Evolutionary conservation across 2,888 invertebrate genomes (phyloP), one percentile per base, ranked within the genome.

Genomic region (Tenthredo notha): DNA sequence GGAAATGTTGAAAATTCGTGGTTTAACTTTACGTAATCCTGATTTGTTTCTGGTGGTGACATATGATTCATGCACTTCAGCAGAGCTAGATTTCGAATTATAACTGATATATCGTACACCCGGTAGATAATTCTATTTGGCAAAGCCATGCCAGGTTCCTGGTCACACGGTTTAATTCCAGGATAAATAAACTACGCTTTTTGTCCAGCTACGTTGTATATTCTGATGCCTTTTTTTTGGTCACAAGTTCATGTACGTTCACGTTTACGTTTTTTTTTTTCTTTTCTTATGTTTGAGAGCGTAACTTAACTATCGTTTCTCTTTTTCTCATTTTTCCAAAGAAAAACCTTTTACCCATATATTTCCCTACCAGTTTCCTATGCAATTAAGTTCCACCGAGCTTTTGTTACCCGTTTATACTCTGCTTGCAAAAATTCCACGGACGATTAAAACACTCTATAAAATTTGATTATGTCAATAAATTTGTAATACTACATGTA

Each of bases 151-250:
- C 54, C 47, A 77, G 77, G 25, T 77, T 33, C 33, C 54, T 33
- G 54, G 50, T 77, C 77, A 29, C 77, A 77, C 54, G 7, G 29
- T 54, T 77, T 54, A 54, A 77, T 50, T 50, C 33, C 6, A 54
- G 77, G 54, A 54, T 77, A 77, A 54, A 54, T 29, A 18, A 77
- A 54, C 29, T 10, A n/a, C 47, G 54, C 3, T 75, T 75, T 77
- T 77, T 50, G 15, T 77, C 29, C 21, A 47, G 4, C 7, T 29
- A 33, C 54, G 77, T 54, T 77, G 54, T 77, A 33, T 77, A 29
- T 50, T 54, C 33, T 18, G 33, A 50, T 54, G 33, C 4, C 6
- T 54, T 54, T 54, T 43, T 33, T 37, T 70, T 2, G n/a, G 0
- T 29, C 18, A 4, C 50, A 29, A 50, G 10, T 1, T n/a, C 43